These are phyloP conservation scores for Zaprionus gabonicus DNA, from an alignment of 1,140 invertebrate species.

Conservation along the genomic window DNA sequence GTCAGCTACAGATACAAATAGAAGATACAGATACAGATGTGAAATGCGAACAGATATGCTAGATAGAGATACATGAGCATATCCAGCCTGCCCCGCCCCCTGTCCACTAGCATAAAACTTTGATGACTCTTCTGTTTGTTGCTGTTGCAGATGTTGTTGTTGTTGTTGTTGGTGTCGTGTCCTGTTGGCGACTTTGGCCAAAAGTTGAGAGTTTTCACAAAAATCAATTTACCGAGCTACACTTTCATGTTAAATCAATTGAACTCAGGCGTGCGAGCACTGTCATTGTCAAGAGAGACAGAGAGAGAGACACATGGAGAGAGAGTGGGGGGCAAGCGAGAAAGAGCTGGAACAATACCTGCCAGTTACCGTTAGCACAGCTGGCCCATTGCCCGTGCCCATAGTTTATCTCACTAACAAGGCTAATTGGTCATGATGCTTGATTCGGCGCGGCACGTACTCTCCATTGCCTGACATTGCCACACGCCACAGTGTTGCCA, in stretches of 20 bases:
- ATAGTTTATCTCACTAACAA: conserved; percentile 80
- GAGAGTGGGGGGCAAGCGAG: conserved; percentile 1
- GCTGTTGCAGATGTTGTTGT: conserved; percentile 13
- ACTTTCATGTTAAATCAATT: conserved; percentile 83
- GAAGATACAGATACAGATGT: conserved; percentile 4
- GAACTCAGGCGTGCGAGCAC: conserved; percentile 77
- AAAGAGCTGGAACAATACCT: conserved; percentile 21
- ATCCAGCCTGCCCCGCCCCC: conserved; percentile 4
- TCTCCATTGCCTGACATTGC: conserved; percentile 48
- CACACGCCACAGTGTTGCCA: conserved; percentile 37
- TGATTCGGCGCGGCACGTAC: conserved; percentile 51
- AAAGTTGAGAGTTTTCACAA: conserved; percentile 69
- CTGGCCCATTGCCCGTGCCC: conserved; percentile 62
- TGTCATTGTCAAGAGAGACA: conserved; percentile 56
- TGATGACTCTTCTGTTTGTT: conserved; percentile 44
- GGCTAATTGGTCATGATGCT: conserved; percentile 82
- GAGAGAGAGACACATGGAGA: conserved; percentile 12
- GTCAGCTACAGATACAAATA: conserved; percentile 63
- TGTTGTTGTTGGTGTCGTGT: conserved; percentile 47
- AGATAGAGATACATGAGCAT: conserved; percentile 23
- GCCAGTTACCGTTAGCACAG: conserved; percentile 64
- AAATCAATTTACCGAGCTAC: conserved; percentile 79
- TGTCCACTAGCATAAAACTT: conserved; percentile 62
- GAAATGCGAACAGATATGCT: conserved; percentile 15
- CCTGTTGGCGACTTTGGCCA: conserved; percentile 28